Base-by-base conservation (phyloP, 1,140 invertebrate genomes). In the Apis florea region DNA sequence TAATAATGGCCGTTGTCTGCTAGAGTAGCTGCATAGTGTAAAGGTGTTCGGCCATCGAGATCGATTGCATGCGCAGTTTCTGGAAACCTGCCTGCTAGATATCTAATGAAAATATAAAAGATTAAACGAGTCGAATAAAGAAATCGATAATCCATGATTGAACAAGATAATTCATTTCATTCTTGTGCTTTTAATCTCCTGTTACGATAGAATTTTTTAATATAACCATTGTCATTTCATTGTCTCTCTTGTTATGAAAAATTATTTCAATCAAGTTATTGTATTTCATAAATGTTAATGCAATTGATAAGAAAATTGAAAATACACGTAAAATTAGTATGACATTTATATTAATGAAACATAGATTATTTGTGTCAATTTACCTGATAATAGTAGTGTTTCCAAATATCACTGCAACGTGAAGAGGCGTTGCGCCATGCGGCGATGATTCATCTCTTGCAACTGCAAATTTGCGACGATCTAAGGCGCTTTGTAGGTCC, bases 1-100 rank as follows among this genome's bases (percentile, higher is more conserved):
- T 97, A 98, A 89, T 98, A 97, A 91, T 98, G 96, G 1, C 97
- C 97, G 86, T 97, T 97, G 89, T 98, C 98, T 21, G 96, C 95
- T 56, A 98, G 93, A 9, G 96, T 96, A 11, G 97, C 97, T 11
- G 98, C 97, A 92, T 98, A 99, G 94, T 99, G 98, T 58, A 99
- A 94, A n/a, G 98, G 96, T 9, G 97, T 98, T 86, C 98, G 94
- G 53, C 97, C 97, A 92, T 97, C 96, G 89, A 96, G 93, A 93
- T 98, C 97, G 54, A 95, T 94, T 26, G 95, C 95, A 70, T 96
- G 95, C 53, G 96, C 93, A 11, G 97, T 97, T 94, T 97, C 96
- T n/a, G 97, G 97, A 94, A 98, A 98, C 87, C 97, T 95, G 63
- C 93, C 93, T 19, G 90, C 92, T 24, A 94, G 83, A 83, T 93